Evolutionary conservation across 2,797 vertebrate species (phyloP), one percentile per base, ranked within the genome.

Genomic region (Malacoctenus gilli): DNA sequence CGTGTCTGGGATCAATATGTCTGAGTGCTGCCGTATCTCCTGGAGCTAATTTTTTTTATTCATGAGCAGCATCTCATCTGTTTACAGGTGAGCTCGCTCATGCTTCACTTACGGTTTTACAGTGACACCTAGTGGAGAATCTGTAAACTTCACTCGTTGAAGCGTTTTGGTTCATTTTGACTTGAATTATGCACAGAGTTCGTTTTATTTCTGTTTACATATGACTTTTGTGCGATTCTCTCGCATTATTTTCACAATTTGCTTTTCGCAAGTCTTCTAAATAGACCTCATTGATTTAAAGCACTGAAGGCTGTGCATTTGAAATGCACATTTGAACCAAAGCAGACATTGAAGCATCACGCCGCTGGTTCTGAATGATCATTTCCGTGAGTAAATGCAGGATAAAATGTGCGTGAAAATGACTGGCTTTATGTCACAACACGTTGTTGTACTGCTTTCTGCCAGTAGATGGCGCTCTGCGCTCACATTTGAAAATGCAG

Each of bases 91-190:
- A n/a, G 15, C 1, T 15, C 14, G 5, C 15, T 50, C 12, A 9
- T 4, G 6, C 13, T 22, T 9, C 2, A 74, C 20, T 21, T 1
- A 14, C 71, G 67, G 77, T 74, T 44, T 22, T 55, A 43, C 57
- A 82, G 44, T 72, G 87, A 70, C 77, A 82, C 66, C 88, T 87
- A 62, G 77, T 85, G 89, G 73, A 25, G 11, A 15, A 13, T 14
- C 8, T 2, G 0, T 22, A 46, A 4, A 47, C 12, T 64, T 13
- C 30, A 38, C 5, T 25, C n/a, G n/a, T n/a, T n/a, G n/a, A n/a
- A n/a, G n/a, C n/a, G n/a, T n/a, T n/a, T n/a, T n/a, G n/a, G n/a
- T n/a, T n/a, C n/a, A n/a, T n/a, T n/a, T n/a, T n/a, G n/a, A n/a
- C n/a, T n/a, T n/a, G n/a, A n/a, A n/a, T n/a, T n/a, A n/a, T n/a